These are phyloP conservation scores for Megaptera novaeangliae DNA, from an alignment of 2,113 vertebrate species.

Conservation along the genomic window DNA sequence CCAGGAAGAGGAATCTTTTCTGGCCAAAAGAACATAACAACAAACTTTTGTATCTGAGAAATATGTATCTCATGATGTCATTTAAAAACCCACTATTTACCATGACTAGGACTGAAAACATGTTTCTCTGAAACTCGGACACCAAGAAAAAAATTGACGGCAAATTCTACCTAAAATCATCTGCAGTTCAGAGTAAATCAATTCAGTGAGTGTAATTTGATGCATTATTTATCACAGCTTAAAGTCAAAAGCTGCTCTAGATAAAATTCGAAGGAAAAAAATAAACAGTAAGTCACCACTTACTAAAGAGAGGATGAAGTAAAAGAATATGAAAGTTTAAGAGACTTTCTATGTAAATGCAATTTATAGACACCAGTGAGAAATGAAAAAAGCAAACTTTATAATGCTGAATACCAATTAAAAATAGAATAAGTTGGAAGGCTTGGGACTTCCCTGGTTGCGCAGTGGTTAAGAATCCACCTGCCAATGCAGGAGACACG, in stretches of 20 bases:
- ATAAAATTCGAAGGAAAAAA: constrained; percentile 3
- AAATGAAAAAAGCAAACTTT: background rate
- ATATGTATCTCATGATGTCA: constrained; percentile 65
- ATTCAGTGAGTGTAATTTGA: background rate
- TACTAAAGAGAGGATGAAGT: background rate
- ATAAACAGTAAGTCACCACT: background rate
- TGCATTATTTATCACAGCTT: background rate
- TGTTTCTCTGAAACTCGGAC: constrained; percentile 28
- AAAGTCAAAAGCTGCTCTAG: constrained; percentile 2
- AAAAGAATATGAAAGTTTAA: background rate
- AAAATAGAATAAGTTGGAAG: background rate
- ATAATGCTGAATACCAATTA: background rate
- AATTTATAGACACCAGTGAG: background rate
- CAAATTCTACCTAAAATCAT: background rate
- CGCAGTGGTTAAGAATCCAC: too few species aligned
- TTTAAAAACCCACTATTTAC: constrained; percentile 52
- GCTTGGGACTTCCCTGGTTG: background rate
- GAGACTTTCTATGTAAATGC: background rate
- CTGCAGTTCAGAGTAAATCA: constrained; percentile 12
- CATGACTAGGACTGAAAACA: constrained; percentile 29
- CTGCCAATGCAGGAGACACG: too few species aligned
- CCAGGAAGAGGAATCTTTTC: constrained; percentile 61
- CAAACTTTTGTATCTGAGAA: constrained; percentile 63
- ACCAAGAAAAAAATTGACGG: background rate
- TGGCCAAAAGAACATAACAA: constrained; percentile 66